Percentiles rank a stretch among this genome's conserved stretches.
Evolutionary conservation across 2,113 vertebrate species (phyloP).

Genomic region (Todiramphus saurophagus): DNA sequence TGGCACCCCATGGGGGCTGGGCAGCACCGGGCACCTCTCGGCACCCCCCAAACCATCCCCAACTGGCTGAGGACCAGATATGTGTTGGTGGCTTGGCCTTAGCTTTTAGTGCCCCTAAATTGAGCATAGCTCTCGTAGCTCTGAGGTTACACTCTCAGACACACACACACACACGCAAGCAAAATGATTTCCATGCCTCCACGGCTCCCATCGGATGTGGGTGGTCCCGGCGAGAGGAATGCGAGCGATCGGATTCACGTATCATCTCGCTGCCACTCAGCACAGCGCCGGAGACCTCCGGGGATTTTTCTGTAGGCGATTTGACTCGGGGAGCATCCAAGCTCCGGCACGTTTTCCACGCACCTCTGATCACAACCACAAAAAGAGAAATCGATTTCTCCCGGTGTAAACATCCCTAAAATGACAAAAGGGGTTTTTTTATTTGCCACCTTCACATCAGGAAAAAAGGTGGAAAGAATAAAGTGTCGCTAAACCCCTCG

Average conservation of each 20-base stretch:
- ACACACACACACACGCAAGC: not conserved
- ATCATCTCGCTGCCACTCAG: not conserved
- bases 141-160: not conserved
- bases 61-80: not conserved
- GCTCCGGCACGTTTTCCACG: not conserved
- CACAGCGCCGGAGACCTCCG: not conserved
- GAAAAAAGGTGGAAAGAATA: not conserved
- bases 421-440: not conserved
- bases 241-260: not conserved
- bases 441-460: not conserved
- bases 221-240: slow-evolving; percentile 48
- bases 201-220: slow-evolving; percentile 8
- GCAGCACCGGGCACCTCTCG: not conserved
- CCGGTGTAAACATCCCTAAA: not conserved
- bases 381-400: not conserved
- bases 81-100: not conserved
- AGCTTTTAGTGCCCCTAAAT: not conserved
- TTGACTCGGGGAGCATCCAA: not conserved
- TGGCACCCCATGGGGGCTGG: not conserved
- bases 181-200: slow-evolving; percentile 22
- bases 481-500: not conserved
- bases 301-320: not conserved
- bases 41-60: not conserved
- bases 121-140: not conserved
- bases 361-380: not conserved